Percentiles rank a stretch among this genome's conserved stretches.
Conservation (phyloP, 2,113 vertebrate genomes). For the Thinocorus orbignyianus region DNA sequence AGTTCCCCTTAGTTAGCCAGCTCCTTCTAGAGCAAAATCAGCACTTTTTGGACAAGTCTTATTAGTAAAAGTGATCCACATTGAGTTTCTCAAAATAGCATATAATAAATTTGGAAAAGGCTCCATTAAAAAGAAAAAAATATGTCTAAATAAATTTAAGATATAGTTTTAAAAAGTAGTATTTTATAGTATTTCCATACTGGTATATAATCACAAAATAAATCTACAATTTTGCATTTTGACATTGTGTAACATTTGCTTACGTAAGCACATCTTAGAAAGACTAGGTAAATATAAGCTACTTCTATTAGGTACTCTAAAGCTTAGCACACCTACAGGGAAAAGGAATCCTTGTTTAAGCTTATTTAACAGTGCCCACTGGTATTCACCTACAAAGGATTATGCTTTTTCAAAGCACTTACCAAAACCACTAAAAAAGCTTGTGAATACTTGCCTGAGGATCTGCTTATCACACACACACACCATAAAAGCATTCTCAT, state of each 20-base stretch:
- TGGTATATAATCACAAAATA: background rate
- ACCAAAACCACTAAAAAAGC: background rate
- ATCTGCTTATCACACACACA: background rate
- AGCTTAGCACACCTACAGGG: background rate
- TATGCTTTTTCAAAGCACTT: background rate
- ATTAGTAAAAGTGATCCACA: background rate
- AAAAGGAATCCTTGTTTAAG: background rate
- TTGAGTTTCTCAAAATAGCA: background rate
- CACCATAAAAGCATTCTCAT: fast-evolving
- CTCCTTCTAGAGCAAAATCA: background rate
- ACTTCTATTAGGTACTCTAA: background rate
- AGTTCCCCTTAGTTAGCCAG: background rate
- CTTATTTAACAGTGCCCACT: background rate
- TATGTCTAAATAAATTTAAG: background rate
- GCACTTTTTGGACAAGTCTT: background rate
- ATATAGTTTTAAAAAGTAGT: background rate
- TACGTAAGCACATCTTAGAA: background rate
- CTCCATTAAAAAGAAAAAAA: background rate
- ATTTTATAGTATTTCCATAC: background rate
- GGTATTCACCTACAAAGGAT: background rate
- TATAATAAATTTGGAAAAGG: background rate
- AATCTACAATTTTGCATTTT: background rate
- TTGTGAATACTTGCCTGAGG: background rate
- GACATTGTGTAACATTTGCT: background rate
- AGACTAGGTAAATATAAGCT: background rate